Evolutionary conservation across 2,888 invertebrate genomes (phyloP), one percentile per base, ranked within the genome.

Genomic region (Bellardia bayeri): DNA sequence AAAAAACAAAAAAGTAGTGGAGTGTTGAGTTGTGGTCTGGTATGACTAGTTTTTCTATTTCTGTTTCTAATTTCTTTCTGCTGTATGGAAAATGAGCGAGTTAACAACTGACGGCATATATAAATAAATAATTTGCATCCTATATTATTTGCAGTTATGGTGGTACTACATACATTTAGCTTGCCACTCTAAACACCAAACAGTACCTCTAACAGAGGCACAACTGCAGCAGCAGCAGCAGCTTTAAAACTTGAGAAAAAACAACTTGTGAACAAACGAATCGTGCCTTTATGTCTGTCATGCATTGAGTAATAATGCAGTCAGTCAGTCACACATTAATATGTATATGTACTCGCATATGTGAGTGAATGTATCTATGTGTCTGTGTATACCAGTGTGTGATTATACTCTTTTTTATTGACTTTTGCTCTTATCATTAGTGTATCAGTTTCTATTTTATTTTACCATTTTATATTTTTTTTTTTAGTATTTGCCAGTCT

Each of bases 371-470:
- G 45, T 14, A 14, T n/a, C 14, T 69, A 40, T 58, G 16, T 45
- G 45, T 13, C 33, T 64, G 56, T 11, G 30, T 51, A 42, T 66
- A 51, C 30, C 40, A 61, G 16, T 7, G 16, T 61, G 33, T 45
- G 66, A 49, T 72, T 64, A n/a, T 42, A 37, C n/a, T 33, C 42
- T 63, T 58, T 71, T 63, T 51, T 85, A 86, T 86, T 85, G 87
- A 82, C 82, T 78, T 82, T 86, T 87, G 76, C 85, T 88, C 82
- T 86, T 88, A 82, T 89, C 85, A 82, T 83, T 84, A 76, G 83
- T 72, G 80, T 81, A 87, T 87, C 80, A 86, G 79, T 86, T 86
- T 86, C 69, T 63, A 75, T 85, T 80, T 68, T 81, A 81, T 72
- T 66, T 76, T 49, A 69, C 30, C 40, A 58, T 56, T 64, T 13